Evolutionary conservation across 2,113 vertebrate species (phyloP), one percentile per base, ranked within the genome.

Genomic region (Tragelaphus strepsiceros): DNA sequence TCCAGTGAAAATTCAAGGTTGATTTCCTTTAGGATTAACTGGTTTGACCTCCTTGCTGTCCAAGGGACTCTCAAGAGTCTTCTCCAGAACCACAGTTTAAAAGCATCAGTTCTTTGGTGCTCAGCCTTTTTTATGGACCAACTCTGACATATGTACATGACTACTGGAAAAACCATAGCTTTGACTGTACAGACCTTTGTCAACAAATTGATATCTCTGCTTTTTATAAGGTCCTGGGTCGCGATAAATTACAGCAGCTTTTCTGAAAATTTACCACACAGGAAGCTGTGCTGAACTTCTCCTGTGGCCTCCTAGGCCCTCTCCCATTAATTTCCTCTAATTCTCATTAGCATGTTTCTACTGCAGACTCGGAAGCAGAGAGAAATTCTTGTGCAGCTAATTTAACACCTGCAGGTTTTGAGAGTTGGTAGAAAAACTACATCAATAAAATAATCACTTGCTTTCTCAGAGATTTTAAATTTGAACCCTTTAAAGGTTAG

Each of bases 291-390:
- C 58, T 51, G 87, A 97, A 95, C 83, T 87, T 93, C 77, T 90
- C 83, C 85, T 15, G n/a, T 91, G 92, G 78, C 71, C 88, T 97
- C 96, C 74, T 71, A 82, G 95, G 94, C 93, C 84, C 30, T 94
- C 62, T 96, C 24, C 56, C 87, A 95, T 97, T 96, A 94, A 96
- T 97, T 97, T 97, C 81, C 96, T 95, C 92, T 97, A 94, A 95
- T 97, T 97, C 87, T 98, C 97, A 97, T 98, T 98, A 98, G 90
- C 96, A 89, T 96, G 97, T 97, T 97, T 97, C 88, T 81, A 54
- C 91, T 28, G 62, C 95, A 97, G 94, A 94, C 95, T 97, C 30
- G 4, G 88, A 98, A 97, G 85, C 86, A 35, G 58, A 86, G 86
- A 97, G 91, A 96, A 94, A 93, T 97, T 98, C 96, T 97, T 91